These are phyloP conservation scores for Lasioglossum marginatum DNA, from an alignment of 2,888 invertebrate species.

Conservation along the genomic window DNA sequence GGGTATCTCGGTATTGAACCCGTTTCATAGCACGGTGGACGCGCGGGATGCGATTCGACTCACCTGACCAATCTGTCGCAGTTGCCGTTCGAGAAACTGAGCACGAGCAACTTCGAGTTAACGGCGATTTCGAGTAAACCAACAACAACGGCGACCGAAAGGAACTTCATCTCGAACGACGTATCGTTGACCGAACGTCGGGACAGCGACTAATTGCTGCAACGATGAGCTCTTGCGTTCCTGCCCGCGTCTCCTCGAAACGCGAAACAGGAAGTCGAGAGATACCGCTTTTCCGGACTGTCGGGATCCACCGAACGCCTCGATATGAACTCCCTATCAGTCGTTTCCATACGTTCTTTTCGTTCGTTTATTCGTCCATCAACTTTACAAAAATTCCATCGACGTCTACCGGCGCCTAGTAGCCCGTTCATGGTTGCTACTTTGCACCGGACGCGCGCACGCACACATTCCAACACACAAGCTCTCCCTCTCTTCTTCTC, in stretches of 20 bases:
- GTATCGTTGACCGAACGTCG: background rate
- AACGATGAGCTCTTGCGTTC: too few species aligned
- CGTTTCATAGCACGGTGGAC: background rate
- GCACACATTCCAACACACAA: background rate
- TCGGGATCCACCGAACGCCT: background rate
- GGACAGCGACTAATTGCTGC: background rate
- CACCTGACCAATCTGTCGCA: conserved; percentile 20
- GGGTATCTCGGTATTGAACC: background rate
- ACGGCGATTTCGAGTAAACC: background rate
- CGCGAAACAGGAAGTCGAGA: conserved; percentile 54
- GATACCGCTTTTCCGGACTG: conserved; percentile 22
- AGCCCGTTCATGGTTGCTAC: background rate
- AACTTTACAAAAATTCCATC: conserved; percentile 4
- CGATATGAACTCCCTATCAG: background rate
- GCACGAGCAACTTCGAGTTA: background rate
- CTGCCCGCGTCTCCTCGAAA: background rate
- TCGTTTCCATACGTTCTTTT: conserved; percentile 7
- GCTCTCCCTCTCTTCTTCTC: background rate
- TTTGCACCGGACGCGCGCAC: background rate
- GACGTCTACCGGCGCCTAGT: background rate
- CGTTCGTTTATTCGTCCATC: conserved; percentile 22
- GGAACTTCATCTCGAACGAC: background rate
- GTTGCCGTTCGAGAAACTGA: background rate
- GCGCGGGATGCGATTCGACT: background rate
- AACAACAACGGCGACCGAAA: background rate